Conservation (phyloP, 2,888 invertebrate species). For the Anticlea derivata region DNA sequence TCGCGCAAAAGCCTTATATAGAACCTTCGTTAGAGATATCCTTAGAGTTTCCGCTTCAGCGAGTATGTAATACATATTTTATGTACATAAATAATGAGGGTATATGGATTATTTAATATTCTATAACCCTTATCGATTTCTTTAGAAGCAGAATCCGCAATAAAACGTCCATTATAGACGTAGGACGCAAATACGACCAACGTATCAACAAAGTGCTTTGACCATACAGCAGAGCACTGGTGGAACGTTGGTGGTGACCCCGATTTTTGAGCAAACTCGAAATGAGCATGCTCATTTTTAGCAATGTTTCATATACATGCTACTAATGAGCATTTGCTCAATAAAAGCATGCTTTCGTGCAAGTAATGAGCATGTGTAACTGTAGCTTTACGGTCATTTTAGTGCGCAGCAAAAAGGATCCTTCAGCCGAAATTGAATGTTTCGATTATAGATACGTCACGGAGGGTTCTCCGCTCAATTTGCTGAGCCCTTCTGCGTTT, state of each 20-base stretch:
- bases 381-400: no score
- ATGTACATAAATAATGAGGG: constrained; percentile 14
- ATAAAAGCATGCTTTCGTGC: no score
- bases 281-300: no score
- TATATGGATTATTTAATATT: not conserved
- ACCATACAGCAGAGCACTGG: no score
- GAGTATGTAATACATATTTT: constrained; percentile 5
- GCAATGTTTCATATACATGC: no score
- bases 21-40: constrained; percentile 8
- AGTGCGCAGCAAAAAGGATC: constrained; percentile 4
- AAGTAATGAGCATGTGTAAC: no score
- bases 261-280: no score
- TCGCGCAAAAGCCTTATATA: constrained; percentile 14
- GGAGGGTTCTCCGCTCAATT: constrained; percentile 23
- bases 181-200: no score
- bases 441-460: constrained; percentile 36
- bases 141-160: not conserved
- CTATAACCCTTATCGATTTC: not conserved
- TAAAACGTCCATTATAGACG: no score
- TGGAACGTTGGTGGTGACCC: no score
- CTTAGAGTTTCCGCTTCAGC: constrained; percentile 4
- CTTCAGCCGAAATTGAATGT: constrained; percentile 23
- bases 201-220: no score
- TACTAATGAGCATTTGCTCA: no score
- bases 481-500: constrained; percentile 25